Evolutionary conservation across 92 coral and sea anemone genomes (phyloP).

Genomic region (Palythoa caribaeorum): DNA sequence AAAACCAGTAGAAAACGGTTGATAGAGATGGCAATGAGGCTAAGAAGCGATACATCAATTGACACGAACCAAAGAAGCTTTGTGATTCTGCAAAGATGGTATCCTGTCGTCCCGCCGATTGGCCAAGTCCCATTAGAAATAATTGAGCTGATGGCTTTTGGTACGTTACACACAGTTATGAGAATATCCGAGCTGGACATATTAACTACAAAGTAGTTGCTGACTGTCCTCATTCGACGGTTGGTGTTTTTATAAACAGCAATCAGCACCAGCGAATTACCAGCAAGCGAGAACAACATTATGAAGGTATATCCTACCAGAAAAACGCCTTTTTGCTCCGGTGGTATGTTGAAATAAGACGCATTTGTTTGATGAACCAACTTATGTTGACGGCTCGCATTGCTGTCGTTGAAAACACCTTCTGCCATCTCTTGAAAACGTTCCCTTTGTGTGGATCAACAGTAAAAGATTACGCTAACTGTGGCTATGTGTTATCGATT

Average conservation of each 20-base stretch:
- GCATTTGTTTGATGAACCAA: not conserved
- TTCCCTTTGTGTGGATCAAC: not conserved
- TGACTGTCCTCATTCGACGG: constrained; percentile 41
- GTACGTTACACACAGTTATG: constrained; percentile 25
- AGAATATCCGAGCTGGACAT: constrained; percentile 42
- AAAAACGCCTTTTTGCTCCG: not conserved
- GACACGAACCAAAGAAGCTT: constrained; percentile 34
- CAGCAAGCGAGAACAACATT: constrained; percentile 26
- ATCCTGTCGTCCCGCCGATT: not conserved
- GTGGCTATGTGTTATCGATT: not conserved
- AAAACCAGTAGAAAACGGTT: constrained; percentile 37
- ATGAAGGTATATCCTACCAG: constrained; percentile 11
- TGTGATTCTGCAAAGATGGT: constrained; percentile 38
- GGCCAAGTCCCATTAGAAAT: constrained; percentile 40
- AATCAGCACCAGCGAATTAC: constrained; percentile 29
- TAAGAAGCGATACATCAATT: constrained; percentile 41
- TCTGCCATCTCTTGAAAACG: not conserved
- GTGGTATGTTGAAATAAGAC: not conserved
- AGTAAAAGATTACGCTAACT: not conserved
- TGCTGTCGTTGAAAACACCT: not conserved
- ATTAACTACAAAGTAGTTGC: constrained; percentile 25
- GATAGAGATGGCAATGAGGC: constrained; percentile 34
- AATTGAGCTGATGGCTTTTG: constrained; percentile 36
- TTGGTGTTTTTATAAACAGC: constrained; percentile 39
- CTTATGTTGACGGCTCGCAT: not conserved